These are phyloP conservation scores for Microvelia longipes DNA, from an alignment of 1,140 invertebrate species.

Conservation along the genomic window DNA sequence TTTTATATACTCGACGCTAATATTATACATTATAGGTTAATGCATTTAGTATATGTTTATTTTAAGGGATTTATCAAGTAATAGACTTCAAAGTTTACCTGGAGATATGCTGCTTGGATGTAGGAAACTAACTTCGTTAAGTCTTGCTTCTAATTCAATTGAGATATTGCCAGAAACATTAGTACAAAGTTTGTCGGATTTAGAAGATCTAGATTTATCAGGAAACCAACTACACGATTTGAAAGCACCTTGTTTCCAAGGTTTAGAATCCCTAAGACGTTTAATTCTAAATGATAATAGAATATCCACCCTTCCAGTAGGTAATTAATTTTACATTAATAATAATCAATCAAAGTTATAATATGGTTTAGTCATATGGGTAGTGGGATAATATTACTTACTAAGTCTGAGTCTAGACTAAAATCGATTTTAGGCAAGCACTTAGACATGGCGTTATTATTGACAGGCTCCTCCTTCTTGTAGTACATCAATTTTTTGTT, in stretches of 20 bases:
- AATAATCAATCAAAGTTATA: neutral
- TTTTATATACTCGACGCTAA: too few relatives aligned
- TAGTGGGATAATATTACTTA: too few relatives aligned
- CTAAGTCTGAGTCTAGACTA: too few relatives aligned
- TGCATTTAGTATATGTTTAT: too few relatives aligned
- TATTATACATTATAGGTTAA: too few relatives aligned
- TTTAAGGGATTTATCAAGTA: conserved; percentile 40
- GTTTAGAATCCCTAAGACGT: conserved; percentile 42
- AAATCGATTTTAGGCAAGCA: too few relatives aligned
- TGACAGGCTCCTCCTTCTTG: too few relatives aligned
- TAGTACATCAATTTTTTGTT: too few relatives aligned
- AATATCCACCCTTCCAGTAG: conserved; percentile 38
- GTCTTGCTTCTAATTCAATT: conserved; percentile 35
- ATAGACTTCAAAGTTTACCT: conserved; percentile 44
- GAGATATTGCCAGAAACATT: conserved; percentile 26
- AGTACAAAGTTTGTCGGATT: conserved; percentile 29
- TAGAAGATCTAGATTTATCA: conserved; percentile 37
- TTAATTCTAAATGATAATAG: conserved; percentile 56
- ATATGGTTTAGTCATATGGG: too few relatives aligned
- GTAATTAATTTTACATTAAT: conserved; percentile 7
- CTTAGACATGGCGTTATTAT: too few relatives aligned
- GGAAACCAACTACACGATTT: conserved; percentile 32
- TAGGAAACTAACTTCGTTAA: conserved; percentile 30
- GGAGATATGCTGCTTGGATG: conserved; percentile 31
- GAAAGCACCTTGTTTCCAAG: conserved; percentile 41